These are phyloP conservation scores for Drosophila conformis DNA, from an alignment of 2,888 invertebrate genomes.

Conservation along the genomic window DNA sequence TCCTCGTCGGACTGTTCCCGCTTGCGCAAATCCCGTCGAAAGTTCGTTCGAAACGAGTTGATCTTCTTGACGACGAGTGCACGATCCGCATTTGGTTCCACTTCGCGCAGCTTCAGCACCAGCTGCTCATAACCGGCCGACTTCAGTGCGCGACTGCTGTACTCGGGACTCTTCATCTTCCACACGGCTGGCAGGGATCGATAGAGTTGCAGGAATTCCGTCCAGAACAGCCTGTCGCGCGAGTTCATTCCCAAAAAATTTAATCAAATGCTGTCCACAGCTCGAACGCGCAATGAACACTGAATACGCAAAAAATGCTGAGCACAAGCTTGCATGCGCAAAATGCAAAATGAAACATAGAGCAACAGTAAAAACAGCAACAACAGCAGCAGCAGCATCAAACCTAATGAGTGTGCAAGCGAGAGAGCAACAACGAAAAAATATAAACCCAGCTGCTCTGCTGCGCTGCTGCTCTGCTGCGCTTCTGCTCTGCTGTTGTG, in stretches of 20 bases:
- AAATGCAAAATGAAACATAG: slow-evolving; percentile 31
- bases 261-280: slow-evolving; percentile 24
- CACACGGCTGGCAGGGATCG: slow-evolving; percentile 60
- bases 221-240: slow-evolving; percentile 60
- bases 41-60: slow-evolving; percentile 64
- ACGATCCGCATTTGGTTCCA: slow-evolving; percentile 56
- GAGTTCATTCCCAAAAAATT: slow-evolving; percentile 38
- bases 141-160: slow-evolving; percentile 46
- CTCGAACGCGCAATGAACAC: slow-evolving; percentile 38
- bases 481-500: background rate
- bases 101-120: slow-evolving; percentile 53
- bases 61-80: slow-evolving; percentile 52
- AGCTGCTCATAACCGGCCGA: slow-evolving; percentile 50
- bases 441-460: background rate
- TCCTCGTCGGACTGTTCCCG: slow-evolving; percentile 22
- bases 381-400: background rate
- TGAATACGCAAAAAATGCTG: slow-evolving; percentile 26
- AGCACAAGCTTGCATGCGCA: slow-evolving; percentile 69
- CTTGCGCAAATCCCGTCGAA: slow-evolving; percentile 51
- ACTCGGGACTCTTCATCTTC: slow-evolving; percentile 57
- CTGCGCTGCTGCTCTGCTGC: background rate
- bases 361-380: background rate
- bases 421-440: slow-evolving; percentile 3
- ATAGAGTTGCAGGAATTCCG: slow-evolving; percentile 58
- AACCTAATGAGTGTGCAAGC: slow-evolving; percentile 21